Percentiles rank a stretch among this genome's conserved stretches.
Evolutionary conservation across 2,888 invertebrate species (phyloP).

Genomic region (Cryptops parisi): DNA sequence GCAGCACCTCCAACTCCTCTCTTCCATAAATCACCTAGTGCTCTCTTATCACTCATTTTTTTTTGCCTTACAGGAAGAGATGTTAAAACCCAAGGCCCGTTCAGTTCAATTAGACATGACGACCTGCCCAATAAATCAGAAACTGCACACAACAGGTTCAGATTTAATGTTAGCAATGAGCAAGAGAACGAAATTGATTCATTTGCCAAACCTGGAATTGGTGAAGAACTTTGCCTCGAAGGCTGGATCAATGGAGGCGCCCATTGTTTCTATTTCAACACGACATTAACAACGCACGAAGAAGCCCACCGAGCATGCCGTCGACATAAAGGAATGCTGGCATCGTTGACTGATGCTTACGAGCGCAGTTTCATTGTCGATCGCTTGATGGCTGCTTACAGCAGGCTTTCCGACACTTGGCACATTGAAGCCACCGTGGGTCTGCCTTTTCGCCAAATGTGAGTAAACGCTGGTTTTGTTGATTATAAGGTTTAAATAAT

Average conservation of each 20-base stretch:
- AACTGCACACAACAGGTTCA: too few relatives aligned
- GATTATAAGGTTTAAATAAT: background rate
- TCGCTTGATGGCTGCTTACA: background rate
- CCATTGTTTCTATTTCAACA: constrained; percentile 6
- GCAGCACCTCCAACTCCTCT: too few relatives aligned
- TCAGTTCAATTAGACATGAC: too few relatives aligned
- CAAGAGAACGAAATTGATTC: background rate
- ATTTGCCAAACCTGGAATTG: background rate
- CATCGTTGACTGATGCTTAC: constrained; percentile 1
- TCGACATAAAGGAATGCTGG: background rate
- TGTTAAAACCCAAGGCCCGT: too few relatives aligned
- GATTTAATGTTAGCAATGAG: background rate
- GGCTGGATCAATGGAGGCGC: constrained; percentile 1
- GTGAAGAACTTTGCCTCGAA: background rate
- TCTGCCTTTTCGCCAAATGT: background rate
- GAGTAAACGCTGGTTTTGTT: background rate
- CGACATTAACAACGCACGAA: background rate
- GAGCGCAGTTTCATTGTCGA: constrained; percentile 8
- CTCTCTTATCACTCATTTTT: background rate
- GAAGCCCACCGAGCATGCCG: background rate
- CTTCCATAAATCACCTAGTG: too few relatives aligned
- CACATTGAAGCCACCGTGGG: constrained; percentile 5
- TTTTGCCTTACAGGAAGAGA: too few relatives aligned
- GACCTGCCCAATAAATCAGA: too few relatives aligned
- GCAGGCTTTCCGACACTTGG: background rate